Percentiles rank a stretch among this genome's conserved stretches.
Conservation (phyloP, 1,140 invertebrate genomes). For the Spodoptera frugiperda region DNA sequence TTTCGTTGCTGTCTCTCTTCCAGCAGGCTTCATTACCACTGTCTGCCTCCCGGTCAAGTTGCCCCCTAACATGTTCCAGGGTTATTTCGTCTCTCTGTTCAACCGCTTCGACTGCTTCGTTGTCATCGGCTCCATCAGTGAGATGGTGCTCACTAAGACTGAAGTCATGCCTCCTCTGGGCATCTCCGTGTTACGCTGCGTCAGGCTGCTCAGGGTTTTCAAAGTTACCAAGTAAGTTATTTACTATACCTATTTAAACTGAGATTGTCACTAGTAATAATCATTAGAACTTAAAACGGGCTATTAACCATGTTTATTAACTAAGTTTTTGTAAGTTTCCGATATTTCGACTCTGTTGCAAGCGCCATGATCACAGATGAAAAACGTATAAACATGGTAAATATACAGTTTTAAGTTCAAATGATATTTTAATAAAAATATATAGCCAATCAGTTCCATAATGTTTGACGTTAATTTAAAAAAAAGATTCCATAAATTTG, state of each 20-base stretch:
- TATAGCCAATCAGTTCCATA: too few species aligned
- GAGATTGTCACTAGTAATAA: too few species aligned
- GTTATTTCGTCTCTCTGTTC: conserved; percentile 98
- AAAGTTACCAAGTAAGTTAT: conserved; percentile 96
- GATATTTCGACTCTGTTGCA: too few species aligned
- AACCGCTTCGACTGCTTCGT: conserved; percentile 99
- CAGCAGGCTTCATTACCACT: not conserved
- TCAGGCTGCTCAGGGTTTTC: conserved; percentile 98
- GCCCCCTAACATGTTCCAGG: conserved; percentile 82
- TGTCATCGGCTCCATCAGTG: conserved; percentile 98
- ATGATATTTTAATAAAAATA: too few species aligned
- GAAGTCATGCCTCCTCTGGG: conserved; percentile 95
- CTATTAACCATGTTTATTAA: too few species aligned
- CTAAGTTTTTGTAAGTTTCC: too few species aligned
- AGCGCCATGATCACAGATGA: too few species aligned
- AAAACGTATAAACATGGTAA: too few species aligned
- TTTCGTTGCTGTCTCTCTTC: conserved; percentile 33
- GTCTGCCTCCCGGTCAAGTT: conserved; percentile 5
- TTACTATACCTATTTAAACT: not conserved
- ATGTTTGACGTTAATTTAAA: too few species aligned
- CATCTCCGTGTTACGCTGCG: conserved; percentile 98
- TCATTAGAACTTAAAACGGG: too few species aligned
- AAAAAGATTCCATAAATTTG: too few species aligned
- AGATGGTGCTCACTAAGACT: conserved; percentile 95
- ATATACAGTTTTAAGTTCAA: too few species aligned